Percentiles rank a stretch among this genome's conserved stretches.
These are phyloP conservation scores for Agriopis marginaria DNA, from an alignment of 2,888 invertebrate genomes.

Conservation along the genomic window DNA sequence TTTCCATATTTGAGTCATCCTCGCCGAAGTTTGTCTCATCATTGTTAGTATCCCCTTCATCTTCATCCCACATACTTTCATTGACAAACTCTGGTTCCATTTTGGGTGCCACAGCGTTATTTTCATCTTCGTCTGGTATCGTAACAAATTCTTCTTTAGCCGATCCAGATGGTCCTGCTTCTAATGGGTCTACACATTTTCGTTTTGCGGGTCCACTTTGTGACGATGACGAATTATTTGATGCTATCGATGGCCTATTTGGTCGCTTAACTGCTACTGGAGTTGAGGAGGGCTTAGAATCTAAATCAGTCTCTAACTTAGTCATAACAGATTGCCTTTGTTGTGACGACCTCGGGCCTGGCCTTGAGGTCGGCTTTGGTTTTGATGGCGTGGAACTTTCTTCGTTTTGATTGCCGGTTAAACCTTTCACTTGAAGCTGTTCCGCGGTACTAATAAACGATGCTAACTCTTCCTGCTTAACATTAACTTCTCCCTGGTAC, in stretches of 20 bases:
- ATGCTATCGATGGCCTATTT: slow-evolving; percentile 88
- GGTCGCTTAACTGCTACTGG: slow-evolving; percentile 88
- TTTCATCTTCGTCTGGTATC: slow-evolving; percentile 84
- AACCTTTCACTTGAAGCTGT: slow-evolving; percentile 90
- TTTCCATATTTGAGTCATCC: slow-evolving; percentile 89
- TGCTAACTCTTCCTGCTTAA: slow-evolving; percentile 90
- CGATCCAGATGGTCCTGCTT: slow-evolving; percentile 86
- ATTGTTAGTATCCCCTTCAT: slow-evolving; percentile 88
- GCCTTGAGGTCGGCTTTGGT: slow-evolving; percentile 86
- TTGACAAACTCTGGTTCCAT: slow-evolving; percentile 89
- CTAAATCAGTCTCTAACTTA: slow-evolving; percentile 87
- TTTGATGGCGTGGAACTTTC: slow-evolving; percentile 86
- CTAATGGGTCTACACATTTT: slow-evolving; percentile 87
- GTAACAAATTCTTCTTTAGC: slow-evolving; percentile 85
- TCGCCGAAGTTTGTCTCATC: slow-evolving; percentile 88
- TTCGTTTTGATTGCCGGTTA: slow-evolving; percentile 88
- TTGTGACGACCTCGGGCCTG: slow-evolving; percentile 89
- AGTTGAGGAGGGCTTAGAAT: slow-evolving; percentile 88
- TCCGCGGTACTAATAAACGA: slow-evolving; percentile 91
- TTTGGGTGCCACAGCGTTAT: slow-evolving; percentile 88
- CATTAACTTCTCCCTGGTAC: slow-evolving; percentile 91
- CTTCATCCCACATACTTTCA: slow-evolving; percentile 86
- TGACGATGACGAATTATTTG: slow-evolving; percentile 86
- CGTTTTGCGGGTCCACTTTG: slow-evolving; percentile 86
- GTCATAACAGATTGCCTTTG: slow-evolving; percentile 88